These are phyloP conservation scores for Rotaria sp. DNA, from an alignment of 2,888 invertebrate species.

Conservation along the genomic window DNA sequence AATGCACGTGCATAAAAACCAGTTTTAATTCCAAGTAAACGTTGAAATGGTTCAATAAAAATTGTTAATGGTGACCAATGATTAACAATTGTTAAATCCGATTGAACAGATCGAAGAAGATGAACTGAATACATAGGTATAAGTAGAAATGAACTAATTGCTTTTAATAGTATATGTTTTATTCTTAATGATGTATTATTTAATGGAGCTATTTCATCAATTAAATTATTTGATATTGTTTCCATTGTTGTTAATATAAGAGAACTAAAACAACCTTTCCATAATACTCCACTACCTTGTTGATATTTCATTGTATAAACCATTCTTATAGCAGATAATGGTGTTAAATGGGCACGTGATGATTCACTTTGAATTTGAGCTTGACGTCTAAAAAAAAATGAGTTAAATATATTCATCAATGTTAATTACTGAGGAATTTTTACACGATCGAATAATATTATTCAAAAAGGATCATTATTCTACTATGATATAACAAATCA, in stretches of 20 bases:
- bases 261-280: conserved; percentile 22
- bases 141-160: background rate
- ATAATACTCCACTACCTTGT: background rate
- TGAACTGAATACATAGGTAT: conserved; percentile 7
- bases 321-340: background rate
- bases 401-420: no score
- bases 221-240: background rate
- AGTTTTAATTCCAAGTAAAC: background rate
- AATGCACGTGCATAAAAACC: conserved; percentile 24
- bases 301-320: conserved; percentile 14
- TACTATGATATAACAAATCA: no score
- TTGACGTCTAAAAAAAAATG: background rate
- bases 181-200: background rate
- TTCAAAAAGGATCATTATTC: no score
- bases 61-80: background rate
- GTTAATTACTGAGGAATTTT: no score
- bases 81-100: conserved; percentile 18
- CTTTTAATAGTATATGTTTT: background rate
- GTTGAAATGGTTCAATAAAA: conserved; percentile 28
- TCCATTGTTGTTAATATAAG: background rate
- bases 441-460: no score
- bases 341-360: background rate
- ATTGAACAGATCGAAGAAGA: conserved; percentile 6
- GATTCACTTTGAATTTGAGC: conserved; percentile 12
- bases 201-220: conserved; percentile 9